phyloP scores from a whole-genome alignment of 1,140 invertebrate species.

The Drosophila arizonae region DNA sequence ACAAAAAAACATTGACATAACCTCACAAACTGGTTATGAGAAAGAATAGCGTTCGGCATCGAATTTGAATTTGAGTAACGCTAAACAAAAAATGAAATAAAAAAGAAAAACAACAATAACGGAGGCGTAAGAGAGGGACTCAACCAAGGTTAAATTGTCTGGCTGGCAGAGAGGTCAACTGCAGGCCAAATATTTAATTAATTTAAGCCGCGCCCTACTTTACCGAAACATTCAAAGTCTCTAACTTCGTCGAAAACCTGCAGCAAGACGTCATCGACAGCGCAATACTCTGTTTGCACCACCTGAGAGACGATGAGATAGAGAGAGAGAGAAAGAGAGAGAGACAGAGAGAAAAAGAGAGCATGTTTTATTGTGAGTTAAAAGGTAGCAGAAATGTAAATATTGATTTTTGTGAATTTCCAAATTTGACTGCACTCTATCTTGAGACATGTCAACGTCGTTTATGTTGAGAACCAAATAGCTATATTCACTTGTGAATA shows the following conservation, averaged over 20 bases:
- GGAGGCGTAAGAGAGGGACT: constrained; percentile 38
- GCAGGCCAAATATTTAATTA: constrained; percentile 70
- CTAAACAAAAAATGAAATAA: constrained; percentile 11
- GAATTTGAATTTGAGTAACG: constrained; percentile 1
- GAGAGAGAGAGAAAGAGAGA: too few species aligned
- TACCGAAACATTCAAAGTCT: constrained; percentile 51
- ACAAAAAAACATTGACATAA: constrained; percentile 34
- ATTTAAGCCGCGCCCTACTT: constrained; percentile 62
- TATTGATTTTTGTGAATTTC: too few species aligned
- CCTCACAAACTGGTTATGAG: constrained; percentile 57
- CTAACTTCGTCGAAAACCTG: constrained; percentile 25
- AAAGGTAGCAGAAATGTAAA: too few species aligned
- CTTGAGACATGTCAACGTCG: neutral
- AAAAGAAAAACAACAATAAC: constrained; percentile 29
- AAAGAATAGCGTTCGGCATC: constrained; percentile 36
- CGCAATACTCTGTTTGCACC: neutral
- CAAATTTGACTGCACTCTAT: neutral
- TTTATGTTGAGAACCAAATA: neutral
- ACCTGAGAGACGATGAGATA: too few species aligned
- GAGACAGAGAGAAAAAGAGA: too few species aligned
- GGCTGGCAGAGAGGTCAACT: constrained; percentile 54
- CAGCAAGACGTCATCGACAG: neutral
- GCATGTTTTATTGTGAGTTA: too few species aligned
- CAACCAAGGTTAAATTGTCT: constrained; percentile 68
- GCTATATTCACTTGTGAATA: neutral